These are phyloP conservation scores for Sibirionetta formosa DNA, from an alignment of 2,797 vertebrate species.

Conservation along the genomic window DNA sequence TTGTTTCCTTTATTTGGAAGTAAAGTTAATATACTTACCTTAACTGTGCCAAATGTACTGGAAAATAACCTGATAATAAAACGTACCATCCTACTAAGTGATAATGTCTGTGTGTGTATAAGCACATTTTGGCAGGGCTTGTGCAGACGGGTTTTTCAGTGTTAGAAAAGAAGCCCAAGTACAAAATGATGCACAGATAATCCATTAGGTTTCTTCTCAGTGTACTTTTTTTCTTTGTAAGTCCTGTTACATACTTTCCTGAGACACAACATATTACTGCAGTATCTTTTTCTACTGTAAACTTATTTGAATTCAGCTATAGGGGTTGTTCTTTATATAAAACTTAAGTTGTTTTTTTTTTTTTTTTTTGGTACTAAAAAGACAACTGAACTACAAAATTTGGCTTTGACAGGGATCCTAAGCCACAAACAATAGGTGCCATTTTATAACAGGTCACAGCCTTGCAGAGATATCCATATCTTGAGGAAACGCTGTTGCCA, in stretches of 20 bases:
- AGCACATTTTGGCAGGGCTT: slow-evolving; percentile 66
- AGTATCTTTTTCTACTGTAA: background rate
- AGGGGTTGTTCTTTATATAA: background rate
- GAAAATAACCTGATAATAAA: slow-evolving; percentile 86
- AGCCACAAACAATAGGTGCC: background rate
- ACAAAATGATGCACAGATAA: slow-evolving; percentile 68
- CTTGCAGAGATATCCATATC: background rate
- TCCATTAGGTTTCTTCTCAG: background rate
- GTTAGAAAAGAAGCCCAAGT: slow-evolving; percentile 65
- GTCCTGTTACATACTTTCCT: background rate
- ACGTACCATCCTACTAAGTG: slow-evolving; percentile 67
- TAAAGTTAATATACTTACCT: slow-evolving; percentile 85
- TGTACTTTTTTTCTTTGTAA: background rate
- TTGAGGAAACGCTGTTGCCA: background rate
- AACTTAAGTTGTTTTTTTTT: slow-evolving; percentile 21
- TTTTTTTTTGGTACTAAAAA: slow-evolving; percentile 13
- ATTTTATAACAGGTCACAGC: background rate
- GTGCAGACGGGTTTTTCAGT: slow-evolving; percentile 53
- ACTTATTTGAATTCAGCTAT: background rate
- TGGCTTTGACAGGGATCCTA: slow-evolving; percentile 17
- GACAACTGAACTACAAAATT: background rate
- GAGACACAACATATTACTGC: background rate
- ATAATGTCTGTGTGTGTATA: slow-evolving; percentile 66
- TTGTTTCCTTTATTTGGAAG: slow-evolving; percentile 83
- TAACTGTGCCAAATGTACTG: slow-evolving; percentile 86